phyloP scores from a whole-genome alignment of 2,797 vertebrate genomes.

The Channallabes apus region DNA sequence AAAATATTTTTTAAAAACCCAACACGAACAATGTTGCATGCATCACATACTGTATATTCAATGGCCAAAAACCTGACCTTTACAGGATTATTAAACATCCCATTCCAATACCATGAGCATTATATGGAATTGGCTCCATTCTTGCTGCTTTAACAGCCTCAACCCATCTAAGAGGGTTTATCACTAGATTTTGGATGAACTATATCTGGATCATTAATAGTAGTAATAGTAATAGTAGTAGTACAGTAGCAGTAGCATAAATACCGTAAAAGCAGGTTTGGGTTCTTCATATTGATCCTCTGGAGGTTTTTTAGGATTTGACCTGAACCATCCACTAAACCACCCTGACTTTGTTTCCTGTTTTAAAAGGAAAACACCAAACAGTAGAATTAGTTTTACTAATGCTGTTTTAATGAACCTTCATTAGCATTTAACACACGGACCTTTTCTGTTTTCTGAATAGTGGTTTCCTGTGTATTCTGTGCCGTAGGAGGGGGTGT shows the following conservation, averaged over 20 bases:
- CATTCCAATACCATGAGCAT: not conserved
- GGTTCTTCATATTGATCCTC: slow-evolving; percentile 48
- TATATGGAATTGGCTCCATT: not conserved
- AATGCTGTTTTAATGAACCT: not conserved
- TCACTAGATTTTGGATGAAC: not conserved
- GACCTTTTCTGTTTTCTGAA: slow-evolving; percentile 25
- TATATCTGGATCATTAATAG: not conserved
- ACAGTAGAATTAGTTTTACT: not conserved
- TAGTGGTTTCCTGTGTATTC: not conserved
- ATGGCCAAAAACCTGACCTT: not conserved
- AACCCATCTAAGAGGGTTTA: not conserved
- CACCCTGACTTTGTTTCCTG: slow-evolving; percentile 67
- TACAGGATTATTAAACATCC: not conserved
- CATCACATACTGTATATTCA: no score
- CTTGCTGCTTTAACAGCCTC: not conserved
- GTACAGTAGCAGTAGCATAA: not conserved
- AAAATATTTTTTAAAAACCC: not conserved
- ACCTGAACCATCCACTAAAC: slow-evolving; percentile 75
- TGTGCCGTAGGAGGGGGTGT: not conserved
- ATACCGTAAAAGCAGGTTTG: slow-evolving; percentile 54
- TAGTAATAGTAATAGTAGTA: not conserved
- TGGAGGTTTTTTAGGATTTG: slow-evolving; percentile 61
- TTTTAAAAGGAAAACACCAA: slow-evolving; percentile 21
- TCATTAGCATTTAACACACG: not conserved
- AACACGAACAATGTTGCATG: no score